Evolutionary conservation across 2,113 vertebrate species (phyloP).

Genomic region (Daphoenositta chrysoptera): DNA sequence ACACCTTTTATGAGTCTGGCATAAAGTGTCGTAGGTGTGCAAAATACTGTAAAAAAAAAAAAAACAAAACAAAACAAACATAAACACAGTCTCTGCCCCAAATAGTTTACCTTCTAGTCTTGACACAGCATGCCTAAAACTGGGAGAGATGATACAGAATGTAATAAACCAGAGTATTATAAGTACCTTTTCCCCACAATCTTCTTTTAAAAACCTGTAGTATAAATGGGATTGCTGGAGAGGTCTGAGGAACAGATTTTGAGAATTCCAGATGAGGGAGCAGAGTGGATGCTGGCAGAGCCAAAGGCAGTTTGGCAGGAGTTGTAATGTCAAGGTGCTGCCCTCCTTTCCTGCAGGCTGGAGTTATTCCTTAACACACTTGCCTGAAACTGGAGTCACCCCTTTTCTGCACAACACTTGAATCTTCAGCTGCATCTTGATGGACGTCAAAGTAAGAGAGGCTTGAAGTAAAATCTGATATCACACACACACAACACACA

Average conservation of each 20-base stretch:
- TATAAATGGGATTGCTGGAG: not conserved
- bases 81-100: not conserved
- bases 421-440: not conserved
- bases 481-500: not conserved
- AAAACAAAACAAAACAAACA: not conserved
- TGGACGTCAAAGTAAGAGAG: not conserved
- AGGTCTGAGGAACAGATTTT: not conserved
- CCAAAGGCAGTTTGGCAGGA: not conserved
- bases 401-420: not conserved
- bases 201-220: not conserved
- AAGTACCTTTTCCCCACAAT: not conserved
- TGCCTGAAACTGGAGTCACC: not conserved
- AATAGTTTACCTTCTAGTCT: not conserved
- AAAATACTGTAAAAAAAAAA: not conserved
- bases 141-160: not conserved
- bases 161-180: not conserved
- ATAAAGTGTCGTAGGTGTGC: not conserved
- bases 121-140: not conserved
- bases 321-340: accelerated
- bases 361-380: not conserved
- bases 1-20: not conserved
- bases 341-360: not conserved
- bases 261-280: not conserved
- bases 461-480: not conserved
- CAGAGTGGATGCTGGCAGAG: not conserved